These are phyloP conservation scores for Caenorhabditis doughertyi DNA, from an alignment of 2,888 invertebrate species.

Conservation along the genomic window DNA sequence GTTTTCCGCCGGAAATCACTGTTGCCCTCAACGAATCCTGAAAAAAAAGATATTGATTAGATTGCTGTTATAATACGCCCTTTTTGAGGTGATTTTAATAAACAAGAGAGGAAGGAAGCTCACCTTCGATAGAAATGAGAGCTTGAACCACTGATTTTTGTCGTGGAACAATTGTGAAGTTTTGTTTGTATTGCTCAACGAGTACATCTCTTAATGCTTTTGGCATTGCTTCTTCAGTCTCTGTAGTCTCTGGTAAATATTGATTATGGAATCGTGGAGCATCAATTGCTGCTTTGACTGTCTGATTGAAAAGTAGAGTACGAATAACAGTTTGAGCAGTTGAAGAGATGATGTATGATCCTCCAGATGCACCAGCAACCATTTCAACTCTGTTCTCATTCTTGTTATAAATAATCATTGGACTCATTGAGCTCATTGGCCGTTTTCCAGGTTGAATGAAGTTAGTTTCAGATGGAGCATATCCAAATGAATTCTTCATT, in stretches of 20 bases:
- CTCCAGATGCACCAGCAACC: slow-evolving; percentile 92
- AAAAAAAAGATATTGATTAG: slow-evolving; percentile 1
- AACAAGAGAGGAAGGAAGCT: slow-evolving; percentile 57
- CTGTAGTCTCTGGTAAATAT: slow-evolving; percentile 86
- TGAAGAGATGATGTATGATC: slow-evolving; percentile 92
- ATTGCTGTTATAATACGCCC: too few species aligned
- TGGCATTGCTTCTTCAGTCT: slow-evolving; percentile 88
- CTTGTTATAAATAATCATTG: slow-evolving; percentile 88
- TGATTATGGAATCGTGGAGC: slow-evolving; percentile 81
- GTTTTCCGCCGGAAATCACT: slow-evolving; percentile 81
- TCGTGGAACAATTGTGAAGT: slow-evolving; percentile 74
- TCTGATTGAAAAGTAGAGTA: slow-evolving; percentile 88
- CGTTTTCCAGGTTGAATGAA: slow-evolving; percentile 90
- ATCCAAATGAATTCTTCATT: slow-evolving; percentile 81
- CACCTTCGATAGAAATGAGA: slow-evolving; percentile 67
- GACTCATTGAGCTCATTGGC: slow-evolving; percentile 93
- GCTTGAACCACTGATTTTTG: slow-evolving; percentile 81
- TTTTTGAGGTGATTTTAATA: not conserved
- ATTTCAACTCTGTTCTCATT: slow-evolving; percentile 86
- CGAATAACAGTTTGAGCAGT: slow-evolving; percentile 86
- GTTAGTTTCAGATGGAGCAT: slow-evolving; percentile 89
- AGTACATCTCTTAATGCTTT: slow-evolving; percentile 75
- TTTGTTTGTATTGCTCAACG: slow-evolving; percentile 77
- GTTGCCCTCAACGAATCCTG: slow-evolving; percentile 81
- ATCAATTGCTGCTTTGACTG: slow-evolving; percentile 88